Evolutionary conservation across 2,888 invertebrate species (phyloP).

Genomic region (Watsonalla binaria): DNA sequence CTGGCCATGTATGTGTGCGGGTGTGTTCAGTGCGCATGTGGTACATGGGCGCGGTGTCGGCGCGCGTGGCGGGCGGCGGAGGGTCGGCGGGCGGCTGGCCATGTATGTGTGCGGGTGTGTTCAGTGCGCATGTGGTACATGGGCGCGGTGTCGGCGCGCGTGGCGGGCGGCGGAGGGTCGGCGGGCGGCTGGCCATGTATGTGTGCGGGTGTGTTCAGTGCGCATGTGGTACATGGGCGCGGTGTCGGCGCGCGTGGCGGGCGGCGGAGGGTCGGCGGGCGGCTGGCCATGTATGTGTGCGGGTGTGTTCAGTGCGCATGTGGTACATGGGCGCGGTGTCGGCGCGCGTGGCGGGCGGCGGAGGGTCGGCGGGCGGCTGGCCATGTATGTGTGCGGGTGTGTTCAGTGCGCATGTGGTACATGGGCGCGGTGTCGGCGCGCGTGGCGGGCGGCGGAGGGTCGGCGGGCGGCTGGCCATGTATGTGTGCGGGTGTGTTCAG

Average conservation of each 20-base stretch:
- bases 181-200: too few relatives aligned
- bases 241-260: neutral
- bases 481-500: too few relatives aligned
- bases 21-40: neutral
- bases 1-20: too few relatives aligned
- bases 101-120: too few relatives aligned
- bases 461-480: constrained; percentile 13
- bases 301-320: neutral
- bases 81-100: neutral
- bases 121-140: too few relatives aligned
- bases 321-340: constrained; percentile 9
- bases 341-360: constrained; percentile 12
- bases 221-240: neutral
- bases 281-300: neutral
- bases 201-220: neutral
- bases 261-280: too few relatives aligned
- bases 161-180: too few relatives aligned
- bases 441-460: constrained; percentile 10
- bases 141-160: too few relatives aligned
- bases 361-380: constrained; percentile 1
- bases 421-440: constrained; percentile 13
- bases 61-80: too few relatives aligned
- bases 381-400: neutral
- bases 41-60: neutral
- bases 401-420: neutral